These are phyloP conservation scores for Lathamus discolor DNA, from an alignment of 2,113 vertebrate genomes.

Conservation along the genomic window DNA sequence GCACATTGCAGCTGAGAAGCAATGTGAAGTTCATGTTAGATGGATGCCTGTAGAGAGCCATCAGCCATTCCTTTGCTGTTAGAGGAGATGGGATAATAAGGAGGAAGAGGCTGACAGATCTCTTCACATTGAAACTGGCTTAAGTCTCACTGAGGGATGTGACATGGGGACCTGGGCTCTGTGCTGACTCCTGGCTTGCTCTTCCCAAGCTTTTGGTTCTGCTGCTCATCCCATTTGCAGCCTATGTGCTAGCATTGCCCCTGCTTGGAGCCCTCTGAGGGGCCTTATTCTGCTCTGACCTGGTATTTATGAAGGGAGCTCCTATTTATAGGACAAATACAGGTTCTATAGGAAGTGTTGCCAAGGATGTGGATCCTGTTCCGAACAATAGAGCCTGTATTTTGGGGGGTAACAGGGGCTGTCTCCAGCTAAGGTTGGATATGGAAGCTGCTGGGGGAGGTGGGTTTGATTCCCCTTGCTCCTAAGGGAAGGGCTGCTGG, in stretches of 20 bases:
- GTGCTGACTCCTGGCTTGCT: neutral
- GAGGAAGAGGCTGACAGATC: neutral
- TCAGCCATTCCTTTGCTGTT: neutral
- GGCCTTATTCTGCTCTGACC: neutral
- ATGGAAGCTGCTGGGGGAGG: neutral
- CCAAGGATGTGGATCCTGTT: slow-evolving; percentile 38
- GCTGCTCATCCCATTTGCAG: neutral
- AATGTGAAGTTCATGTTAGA: neutral
- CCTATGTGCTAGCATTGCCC: neutral
- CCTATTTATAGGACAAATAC: neutral
- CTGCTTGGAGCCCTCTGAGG: neutral
- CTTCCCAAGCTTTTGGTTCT: neutral
- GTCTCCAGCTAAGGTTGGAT: neutral
- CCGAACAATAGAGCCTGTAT: neutral
- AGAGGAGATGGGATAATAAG: neutral
- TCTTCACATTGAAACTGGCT: neutral
- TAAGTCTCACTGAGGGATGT: neutral
- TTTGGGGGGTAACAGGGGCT: neutral
- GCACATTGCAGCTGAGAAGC: neutral
- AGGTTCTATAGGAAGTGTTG: slow-evolving; percentile 1
- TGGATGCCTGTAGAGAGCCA: neutral
- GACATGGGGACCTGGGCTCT: fast-evolving
- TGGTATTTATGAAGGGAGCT: neutral
- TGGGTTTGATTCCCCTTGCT: neutral
- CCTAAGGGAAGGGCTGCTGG: neutral